Evolutionary conservation across 2,797 vertebrate genomes (phyloP), one percentile per base, ranked within the genome.

Genomic region (Geotrypetes seraphini): DNA sequence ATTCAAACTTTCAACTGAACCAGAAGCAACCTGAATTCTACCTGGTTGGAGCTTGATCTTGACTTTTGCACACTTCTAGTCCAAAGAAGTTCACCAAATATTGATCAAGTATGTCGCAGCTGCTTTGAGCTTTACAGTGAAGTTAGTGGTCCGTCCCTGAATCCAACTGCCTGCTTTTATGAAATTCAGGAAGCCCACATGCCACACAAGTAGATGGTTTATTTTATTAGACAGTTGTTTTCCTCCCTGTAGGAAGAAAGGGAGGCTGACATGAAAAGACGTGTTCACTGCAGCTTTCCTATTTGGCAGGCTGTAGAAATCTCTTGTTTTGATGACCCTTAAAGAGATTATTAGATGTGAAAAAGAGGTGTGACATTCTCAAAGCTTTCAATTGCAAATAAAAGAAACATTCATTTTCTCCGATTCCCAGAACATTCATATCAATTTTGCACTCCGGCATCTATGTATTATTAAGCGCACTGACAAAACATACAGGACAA

Each of bases 121-220:
- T n/a, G n/a, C n/a, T n/a, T n/a, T n/a, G n/a, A n/a, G n/a, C n/a
- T n/a, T n/a, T n/a, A n/a, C n/a, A n/a, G n/a, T n/a, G n/a, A n/a
- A n/a, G n/a, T n/a, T n/a, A n/a, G n/a, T n/a, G n/a, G n/a, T n/a
- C n/a, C 52, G 65, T n/a, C n/a, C n/a, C n/a, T n/a, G n/a, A n/a
- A n/a, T n/a, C n/a, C n/a, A n/a, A n/a, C n/a, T n/a, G 56, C 45
- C 53, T 56, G 46, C 49, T 59, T 62, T 50, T 57, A 51, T 60
- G 50, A 69, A 55, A 57, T 66, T 64, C 57, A 69, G 57, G 59
- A 53, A 56, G 4, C 63, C 51, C 66, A 28, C 54, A 50, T 65
- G 52, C 70, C 70, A 73, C 67, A 69, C 70, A 73, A 62, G 66
- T 64, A 58, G 70, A 57, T 48, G 42, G 60, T 61, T 63, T 71